Conservation (phyloP, 2,113 vertebrate genomes). For the Clarias magur region DNA sequence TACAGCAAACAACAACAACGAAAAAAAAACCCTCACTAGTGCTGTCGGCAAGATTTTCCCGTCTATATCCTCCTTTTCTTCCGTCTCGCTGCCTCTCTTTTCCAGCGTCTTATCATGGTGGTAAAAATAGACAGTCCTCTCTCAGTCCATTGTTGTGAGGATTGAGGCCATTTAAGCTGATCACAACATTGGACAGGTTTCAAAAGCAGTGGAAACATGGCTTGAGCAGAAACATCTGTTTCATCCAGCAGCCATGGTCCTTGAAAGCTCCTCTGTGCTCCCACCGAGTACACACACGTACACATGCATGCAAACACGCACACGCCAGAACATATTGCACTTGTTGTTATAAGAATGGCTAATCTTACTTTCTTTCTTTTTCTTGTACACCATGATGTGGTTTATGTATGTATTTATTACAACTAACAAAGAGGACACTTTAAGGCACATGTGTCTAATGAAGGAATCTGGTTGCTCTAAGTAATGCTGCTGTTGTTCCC, state of each 20-base stretch:
- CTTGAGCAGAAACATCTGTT: slow-evolving; percentile 21
- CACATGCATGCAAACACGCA: not conserved
- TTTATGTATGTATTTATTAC: not conserved
- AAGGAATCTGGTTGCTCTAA: not conserved
- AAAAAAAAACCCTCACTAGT: not conserved
- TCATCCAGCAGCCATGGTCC: slow-evolving; percentile 34
- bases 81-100: not conserved
- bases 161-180: slow-evolving; percentile 39
- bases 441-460: not conserved
- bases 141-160: slow-evolving; percentile 39
- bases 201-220: slow-evolving; percentile 41
- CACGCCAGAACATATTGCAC: not conserved
- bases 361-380: slow-evolving; percentile 5
- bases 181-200: slow-evolving; percentile 42
- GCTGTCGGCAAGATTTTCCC: not conserved
- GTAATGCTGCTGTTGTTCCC: not conserved
- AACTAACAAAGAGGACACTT: not conserved
- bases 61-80: not conserved
- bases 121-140: slow-evolving; percentile 16
- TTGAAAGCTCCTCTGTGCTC: slow-evolving; percentile 29
- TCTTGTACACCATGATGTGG: not conserved
- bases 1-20: not conserved
- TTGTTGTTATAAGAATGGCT: not conserved
- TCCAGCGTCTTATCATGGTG: slow-evolving; percentile 21
- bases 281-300: not conserved